phyloP scores from a whole-genome alignment of 2,888 invertebrate genomes.

The Mythimna vitellina region DNA sequence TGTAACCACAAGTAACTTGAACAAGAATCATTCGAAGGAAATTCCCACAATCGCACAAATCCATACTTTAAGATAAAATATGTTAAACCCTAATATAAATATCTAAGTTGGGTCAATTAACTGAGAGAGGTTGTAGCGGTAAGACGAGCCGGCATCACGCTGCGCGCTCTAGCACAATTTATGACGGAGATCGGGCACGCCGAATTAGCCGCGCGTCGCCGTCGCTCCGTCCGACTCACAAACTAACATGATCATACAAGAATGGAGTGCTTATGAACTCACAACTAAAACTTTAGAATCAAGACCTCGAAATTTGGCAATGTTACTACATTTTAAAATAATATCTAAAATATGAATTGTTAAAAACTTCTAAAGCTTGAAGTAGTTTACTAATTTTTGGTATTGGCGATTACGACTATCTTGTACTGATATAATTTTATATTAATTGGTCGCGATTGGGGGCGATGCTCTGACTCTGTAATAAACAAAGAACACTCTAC shows the following conservation, averaged over 20 bases:
- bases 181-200: slow-evolving; percentile 72
- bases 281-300: not conserved
- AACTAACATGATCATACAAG: not conserved
- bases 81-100: slow-evolving; percentile 76
- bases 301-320: no score
- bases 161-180: slow-evolving; percentile 75
- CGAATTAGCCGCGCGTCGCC: slow-evolving; percentile 72
- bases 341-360: not conserved
- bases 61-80: slow-evolving; percentile 60
- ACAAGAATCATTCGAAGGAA: slow-evolving; percentile 9
- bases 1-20: slow-evolving; percentile 2
- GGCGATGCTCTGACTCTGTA: not conserved
- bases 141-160: slow-evolving; percentile 83
- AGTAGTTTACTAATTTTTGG: not conserved
- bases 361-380: not conserved
- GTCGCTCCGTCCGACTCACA: slow-evolving; percentile 12
- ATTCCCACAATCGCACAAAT: slow-evolving; percentile 58
- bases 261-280: slow-evolving; percentile 25
- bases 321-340: no score
- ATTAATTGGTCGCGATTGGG: no score
- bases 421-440: not conserved
- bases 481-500: no score
- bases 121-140: slow-evolving; percentile 72
- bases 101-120: slow-evolving; percentile 80
- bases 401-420: not conserved